Conservation (phyloP, 2,888 invertebrate genomes). For the Spialia ferax region DNA sequence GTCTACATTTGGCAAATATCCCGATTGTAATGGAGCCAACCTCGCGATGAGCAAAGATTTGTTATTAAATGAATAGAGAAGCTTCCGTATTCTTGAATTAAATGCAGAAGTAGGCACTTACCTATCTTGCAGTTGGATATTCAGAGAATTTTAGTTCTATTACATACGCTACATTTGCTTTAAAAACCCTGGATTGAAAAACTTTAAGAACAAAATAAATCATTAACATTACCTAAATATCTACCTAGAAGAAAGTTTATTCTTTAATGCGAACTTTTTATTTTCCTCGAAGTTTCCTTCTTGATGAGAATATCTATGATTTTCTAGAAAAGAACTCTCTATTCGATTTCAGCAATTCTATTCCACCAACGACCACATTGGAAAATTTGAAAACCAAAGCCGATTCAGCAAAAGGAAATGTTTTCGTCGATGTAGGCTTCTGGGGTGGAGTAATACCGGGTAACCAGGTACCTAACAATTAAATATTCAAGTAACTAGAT, state of each 20-base stretch:
- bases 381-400: slow-evolving; percentile 88
- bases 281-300: too few species aligned
- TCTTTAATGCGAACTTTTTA: too few species aligned
- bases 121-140: too few species aligned
- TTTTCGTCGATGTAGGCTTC: slow-evolving; percentile 90
- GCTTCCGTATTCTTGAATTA: neutral
- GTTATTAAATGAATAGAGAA: neutral
- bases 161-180: too few species aligned
- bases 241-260: too few species aligned
- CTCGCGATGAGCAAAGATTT: neutral
- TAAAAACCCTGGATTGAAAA: too few species aligned
- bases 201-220: too few species aligned
- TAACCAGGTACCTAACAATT: slow-evolving; percentile 85
- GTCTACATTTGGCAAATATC: slow-evolving; percentile 3
- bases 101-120: too few species aligned
- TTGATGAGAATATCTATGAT: neutral
- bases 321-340: neutral
- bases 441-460: slow-evolving; percentile 93
- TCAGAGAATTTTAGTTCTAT: too few species aligned
- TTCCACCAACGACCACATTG: slow-evolving; percentile 90
- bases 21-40: slow-evolving; percentile 5
- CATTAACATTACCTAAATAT: too few species aligned
- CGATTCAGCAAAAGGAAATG: slow-evolving; percentile 84
- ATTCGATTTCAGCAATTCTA: slow-evolving; percentile 86
- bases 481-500: neutral